Evolutionary conservation across 2,888 invertebrate species (phyloP), one percentile per base, ranked within the genome.

Genomic region (Coenonympha glycerion): DNA sequence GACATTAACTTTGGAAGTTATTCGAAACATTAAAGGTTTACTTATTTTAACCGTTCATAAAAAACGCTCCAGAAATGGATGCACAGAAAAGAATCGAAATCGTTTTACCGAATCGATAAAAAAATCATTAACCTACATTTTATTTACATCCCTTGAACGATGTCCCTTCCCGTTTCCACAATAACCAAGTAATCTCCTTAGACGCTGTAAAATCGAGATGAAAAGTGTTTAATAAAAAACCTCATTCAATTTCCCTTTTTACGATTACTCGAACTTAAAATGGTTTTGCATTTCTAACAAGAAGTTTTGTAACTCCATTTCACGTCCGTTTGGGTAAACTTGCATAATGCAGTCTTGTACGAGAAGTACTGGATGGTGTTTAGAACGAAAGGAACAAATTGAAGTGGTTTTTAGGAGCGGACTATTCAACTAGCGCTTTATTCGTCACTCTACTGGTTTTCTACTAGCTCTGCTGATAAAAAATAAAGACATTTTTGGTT

Each of bases 231-330:
- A 53, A 52, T 59, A 56, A 54, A 59, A 59, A 61, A 55, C 48
- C 57, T 57, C 60, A 60, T 62, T 62, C 59, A 58, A 59, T 62
- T 61, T 37, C 47, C 40, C 49, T 59, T 55, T 63, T 62, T 47
- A 50, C 42, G 50, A 53, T 50, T 39, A 53, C 45, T 41, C 15
- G 22, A 47, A 21, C 33, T 51, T 28, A 18, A 53, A 46, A 39
- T 24, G 16, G 44, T 31, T 44, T 31, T 44, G 44, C 30, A 44
- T 44, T 33, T 33, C 22, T 19, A 40, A 44, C 31, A 31, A 21
- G 31, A 42, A 21, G 44, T 31, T 30, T 44, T 44, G 31, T 30
- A 30, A 21, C 21, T 33, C 22, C 3, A 11, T 31, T 44, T 31
- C 15, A 31, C 22, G 21, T 22, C 21, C 22, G 6, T 15, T 22